Evolutionary conservation across 1,140 invertebrate species (phyloP), one percentile per base, ranked within the genome.

Genomic region (Yoshiicerus persimilis): DNA sequence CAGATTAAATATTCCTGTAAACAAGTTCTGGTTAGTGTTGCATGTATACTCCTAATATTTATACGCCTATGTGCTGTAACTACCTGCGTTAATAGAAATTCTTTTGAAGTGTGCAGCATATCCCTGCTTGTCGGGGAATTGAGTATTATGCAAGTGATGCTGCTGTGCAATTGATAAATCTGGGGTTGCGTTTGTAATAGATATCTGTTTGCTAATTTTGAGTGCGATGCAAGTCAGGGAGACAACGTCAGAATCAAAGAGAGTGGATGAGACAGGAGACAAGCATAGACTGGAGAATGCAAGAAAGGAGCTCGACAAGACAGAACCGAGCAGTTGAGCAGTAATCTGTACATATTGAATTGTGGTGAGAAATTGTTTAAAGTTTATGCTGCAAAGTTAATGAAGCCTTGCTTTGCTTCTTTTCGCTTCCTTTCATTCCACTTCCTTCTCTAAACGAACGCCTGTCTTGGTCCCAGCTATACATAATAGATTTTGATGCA

Each of bases 301-400:
- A 10, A 23, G 13, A 70, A 30, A 5, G 30, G 25, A 70, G 30
- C n/a, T n/a, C n/a, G 66, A 70, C 66, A 13, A 70, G 30, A 13
- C 66, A 70, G 25, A 30, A 70, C 25, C 27, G 30, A 70, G 30
- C 20, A 47, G 41, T 47, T 16, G 41, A 47, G 20, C 25, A 30
- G 25, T 70, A 70, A 70, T 70, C 25, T 70, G 66, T 70, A 70
- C 66, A 70, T 70, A 70, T 70, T 70, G 66, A 70, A 70, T 30
- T 70, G 66, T 70, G 66, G 66, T 70, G 66, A 70, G 66, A 70
- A 70, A 70, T 70, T 70, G 66, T 70, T 70, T 70, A 70, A 70
- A 70, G 66, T 70, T 30, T 70, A 27, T 70, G 25, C 66, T 70
- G 64, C 64, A n/a, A 27, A 70, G 30, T 70, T 70, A 70, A 70